Base-by-base conservation (phyloP, 2,797 vertebrate species). In the Pseudomugil gertrudae region DNA sequence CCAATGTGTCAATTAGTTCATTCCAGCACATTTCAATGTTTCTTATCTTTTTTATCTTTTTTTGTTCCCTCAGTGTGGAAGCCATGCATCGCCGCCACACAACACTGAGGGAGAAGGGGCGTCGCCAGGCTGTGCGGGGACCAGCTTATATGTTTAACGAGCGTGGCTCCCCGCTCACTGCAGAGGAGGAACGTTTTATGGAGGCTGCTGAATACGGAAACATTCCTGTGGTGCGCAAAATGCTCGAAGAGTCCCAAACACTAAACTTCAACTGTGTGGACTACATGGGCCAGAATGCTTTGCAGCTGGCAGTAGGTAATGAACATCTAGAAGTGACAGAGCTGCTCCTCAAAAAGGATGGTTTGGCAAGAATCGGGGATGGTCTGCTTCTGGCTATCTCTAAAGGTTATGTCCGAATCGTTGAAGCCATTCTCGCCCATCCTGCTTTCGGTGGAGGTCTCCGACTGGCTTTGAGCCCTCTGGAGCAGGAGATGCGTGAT, bases 131-230 rank as follows among this genome's bases (percentile, higher is more conserved):
- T 57, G 95, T 95, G 70, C 93, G 97, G 0, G 97, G 97, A 69
- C 97, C 97, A 0, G 97, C 97, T 70, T 99, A 99, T 87, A 98
- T 99, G 97, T 99, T 99, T 90, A 98, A 97, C 0, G 97, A 98
- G 86, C 96, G 96, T 4, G 97, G 96, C 68, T 96, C 96, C 9
- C 95, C 95, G 64, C 94, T 99, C 70, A 98, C 97, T 0, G 85
- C 94, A 0, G 97, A 99, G 69, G 97, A 99, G 78, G 97, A 98
- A 60, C 95, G 95, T 9, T 98, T 99, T 61, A 83, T 99, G 1
- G 97, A 99, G 30, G 95, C 97, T 0, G 97, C 97, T 0, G 97
- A 99, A 63, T 99, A 98, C 62, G 97, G 97, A 76, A 99, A 99
- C 90, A 98, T 99, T 57, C 97, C 97, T 0, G 97, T 98, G 3